A percentile compares a stretch with the other conserved stretches of the same genome.
phyloP scores from a whole-genome alignment of 1,140 invertebrate genomes.

The Maniola jurtina region DNA sequence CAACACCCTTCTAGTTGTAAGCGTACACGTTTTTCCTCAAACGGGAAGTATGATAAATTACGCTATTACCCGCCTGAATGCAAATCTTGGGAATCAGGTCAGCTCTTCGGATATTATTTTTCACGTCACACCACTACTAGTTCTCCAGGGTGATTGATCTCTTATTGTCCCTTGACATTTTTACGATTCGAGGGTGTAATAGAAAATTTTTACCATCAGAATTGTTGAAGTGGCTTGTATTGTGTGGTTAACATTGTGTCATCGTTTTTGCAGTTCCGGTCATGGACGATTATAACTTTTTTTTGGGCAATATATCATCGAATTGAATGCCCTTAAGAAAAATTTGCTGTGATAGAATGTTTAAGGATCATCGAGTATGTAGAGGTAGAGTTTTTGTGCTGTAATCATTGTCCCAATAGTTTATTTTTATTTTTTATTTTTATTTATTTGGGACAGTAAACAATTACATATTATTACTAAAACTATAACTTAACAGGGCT shows the following conservation, averaged over 20 bases:
- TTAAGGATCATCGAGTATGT: not conserved
- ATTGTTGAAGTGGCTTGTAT: conserved; percentile 45
- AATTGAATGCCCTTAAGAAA: conserved; percentile 16
- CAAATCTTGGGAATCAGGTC: conserved; percentile 73
- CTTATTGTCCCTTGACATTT: conserved; percentile 70
- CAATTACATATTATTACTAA: too few species aligned
- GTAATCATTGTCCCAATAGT: too few species aligned
- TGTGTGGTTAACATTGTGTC: conserved; percentile 54
- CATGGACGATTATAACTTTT: conserved; percentile 47
- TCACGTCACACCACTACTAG: conserved; percentile 60
- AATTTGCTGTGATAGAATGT: not conserved
- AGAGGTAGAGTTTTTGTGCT: conserved; percentile 22
- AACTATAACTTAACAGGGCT: too few species aligned
- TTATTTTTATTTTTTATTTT: too few species aligned
- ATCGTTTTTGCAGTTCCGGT: conserved; percentile 68
- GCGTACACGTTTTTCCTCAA: conserved; percentile 17
- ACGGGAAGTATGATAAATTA: conserved; percentile 68
- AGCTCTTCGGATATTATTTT: conserved; percentile 67
- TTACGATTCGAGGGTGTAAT: conserved; percentile 64
- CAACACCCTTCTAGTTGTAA: conserved; percentile 9
- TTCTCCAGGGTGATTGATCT: conserved; percentile 69
- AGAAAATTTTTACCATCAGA: conserved; percentile 52
- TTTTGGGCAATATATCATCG: conserved; percentile 34
- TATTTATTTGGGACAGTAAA: too few species aligned
- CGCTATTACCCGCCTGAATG: conserved; percentile 59